These are phyloP conservation scores for Ectemnius cavifrons DNA, from an alignment of 2,888 invertebrate species.

Conservation along the genomic window DNA sequence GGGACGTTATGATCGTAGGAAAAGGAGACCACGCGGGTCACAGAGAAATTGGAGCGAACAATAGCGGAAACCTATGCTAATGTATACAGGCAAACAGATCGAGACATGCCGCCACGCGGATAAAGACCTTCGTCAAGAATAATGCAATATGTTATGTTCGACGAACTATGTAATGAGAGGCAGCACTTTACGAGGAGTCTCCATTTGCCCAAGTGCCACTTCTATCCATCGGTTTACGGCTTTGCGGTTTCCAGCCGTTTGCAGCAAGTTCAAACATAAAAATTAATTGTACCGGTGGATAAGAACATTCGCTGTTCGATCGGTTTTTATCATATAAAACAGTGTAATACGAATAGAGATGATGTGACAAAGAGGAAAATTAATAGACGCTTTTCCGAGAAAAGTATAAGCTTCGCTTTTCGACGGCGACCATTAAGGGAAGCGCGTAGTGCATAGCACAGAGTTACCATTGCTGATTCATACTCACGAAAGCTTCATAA, in stretches of 20 bases:
- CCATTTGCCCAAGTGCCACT: neutral
- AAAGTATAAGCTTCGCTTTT: no score
- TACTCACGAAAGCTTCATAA: no score
- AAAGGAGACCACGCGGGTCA: neutral
- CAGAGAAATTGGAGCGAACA: conserved; percentile 8
- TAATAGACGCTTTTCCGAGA: no score
- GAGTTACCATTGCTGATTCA: no score
- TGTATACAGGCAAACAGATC: conserved; percentile 9
- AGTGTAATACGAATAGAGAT: no score
- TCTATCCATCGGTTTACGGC: neutral
- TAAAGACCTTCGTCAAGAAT: neutral
- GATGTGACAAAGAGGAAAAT: no score
- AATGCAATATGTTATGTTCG: conserved; percentile 5
- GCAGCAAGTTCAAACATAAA: neutral
- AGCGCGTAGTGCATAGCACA: no score
- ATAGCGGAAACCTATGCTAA: conserved; percentile 16
- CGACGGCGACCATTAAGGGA: no score
- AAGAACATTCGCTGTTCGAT: no score
- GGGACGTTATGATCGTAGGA: no score
- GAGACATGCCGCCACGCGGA: neutral
- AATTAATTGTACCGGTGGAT: no score
- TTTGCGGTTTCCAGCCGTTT: neutral
- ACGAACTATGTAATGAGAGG: neutral
- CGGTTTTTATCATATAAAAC: no score
- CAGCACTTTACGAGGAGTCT: neutral